Conservation (phyloP, 2,888 invertebrate genomes). For the Beris chalybata region DNA sequence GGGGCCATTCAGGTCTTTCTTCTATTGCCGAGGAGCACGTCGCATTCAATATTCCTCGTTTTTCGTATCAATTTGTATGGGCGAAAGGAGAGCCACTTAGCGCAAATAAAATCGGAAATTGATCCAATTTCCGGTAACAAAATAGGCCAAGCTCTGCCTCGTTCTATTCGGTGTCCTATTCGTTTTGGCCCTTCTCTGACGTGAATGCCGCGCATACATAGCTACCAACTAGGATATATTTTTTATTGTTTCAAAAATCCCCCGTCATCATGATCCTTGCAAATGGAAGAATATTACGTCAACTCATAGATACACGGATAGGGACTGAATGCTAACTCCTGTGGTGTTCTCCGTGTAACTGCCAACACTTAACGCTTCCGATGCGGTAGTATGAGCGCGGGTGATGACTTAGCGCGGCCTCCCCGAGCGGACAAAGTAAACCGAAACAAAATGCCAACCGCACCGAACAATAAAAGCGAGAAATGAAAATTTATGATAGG, state of each 20-base stretch:
- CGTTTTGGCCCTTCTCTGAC: no score
- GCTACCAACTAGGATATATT: slow-evolving; percentile 1
- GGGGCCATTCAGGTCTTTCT: background rate
- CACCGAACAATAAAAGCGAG: slow-evolving; percentile 28
- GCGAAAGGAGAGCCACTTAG: slow-evolving; percentile 29
- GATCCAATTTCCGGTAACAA: slow-evolving; percentile 32
- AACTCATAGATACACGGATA: background rate
- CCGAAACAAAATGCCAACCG: slow-evolving; percentile 25
- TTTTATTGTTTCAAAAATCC: slow-evolving; percentile 19
- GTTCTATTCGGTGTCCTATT: background rate
- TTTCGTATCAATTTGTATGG: slow-evolving; percentile 32
- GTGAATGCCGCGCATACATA: background rate
- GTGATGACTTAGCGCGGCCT: background rate
- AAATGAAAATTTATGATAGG: slow-evolving; percentile 32
- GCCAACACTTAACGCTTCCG: slow-evolving; percentile 16
- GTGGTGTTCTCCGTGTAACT: background rate
- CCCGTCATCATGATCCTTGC: slow-evolving; percentile 19
- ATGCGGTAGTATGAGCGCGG: background rate
- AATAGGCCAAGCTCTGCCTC: background rate
- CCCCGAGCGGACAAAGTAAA: background rate
- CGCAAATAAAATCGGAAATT: slow-evolving; percentile 33
- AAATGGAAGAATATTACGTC: slow-evolving; percentile 17
- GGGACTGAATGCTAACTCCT: no score
- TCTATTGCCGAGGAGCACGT: slow-evolving; percentile 18
- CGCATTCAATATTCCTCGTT: slow-evolving; percentile 29